Evolutionary conservation across 2,888 invertebrate species (phyloP).

Genomic region (Uropetala carovei): DNA sequence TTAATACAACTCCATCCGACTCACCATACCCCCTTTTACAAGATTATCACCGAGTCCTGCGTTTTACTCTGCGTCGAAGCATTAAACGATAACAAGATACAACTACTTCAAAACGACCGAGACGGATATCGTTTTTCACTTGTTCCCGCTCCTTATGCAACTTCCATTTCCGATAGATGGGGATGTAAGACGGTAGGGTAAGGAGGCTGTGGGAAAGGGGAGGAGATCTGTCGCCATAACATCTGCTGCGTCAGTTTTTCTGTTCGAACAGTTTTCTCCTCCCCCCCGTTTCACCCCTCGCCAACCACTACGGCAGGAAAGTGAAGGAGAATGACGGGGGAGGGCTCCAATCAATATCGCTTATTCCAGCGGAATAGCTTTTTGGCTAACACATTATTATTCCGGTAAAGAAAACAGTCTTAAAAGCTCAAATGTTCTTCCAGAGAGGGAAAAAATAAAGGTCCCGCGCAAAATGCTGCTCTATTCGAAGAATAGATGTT

Average conservation of each 20-base stretch:
- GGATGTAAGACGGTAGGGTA: neutral
- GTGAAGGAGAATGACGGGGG: neutral
- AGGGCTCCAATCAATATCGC: neutral
- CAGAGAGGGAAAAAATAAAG: neutral
- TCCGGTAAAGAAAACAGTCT: constrained; percentile 12
- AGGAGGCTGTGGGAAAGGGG: neutral
- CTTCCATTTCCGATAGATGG: neutral
- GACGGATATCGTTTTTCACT: constrained; percentile 29
- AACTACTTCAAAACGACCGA: neutral
- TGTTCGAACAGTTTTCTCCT: neutral
- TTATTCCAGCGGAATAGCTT: neutral
- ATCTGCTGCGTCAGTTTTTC: neutral
- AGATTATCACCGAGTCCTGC: neutral
- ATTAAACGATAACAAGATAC: neutral
- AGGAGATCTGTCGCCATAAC: constrained; percentile 13
- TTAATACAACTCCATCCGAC: constrained; percentile 16
- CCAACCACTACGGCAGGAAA: no score
- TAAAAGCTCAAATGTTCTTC: neutral
- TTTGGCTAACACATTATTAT: constrained; percentile 9
- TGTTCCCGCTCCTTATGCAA: constrained; percentile 24
- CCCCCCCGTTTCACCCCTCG: no score
- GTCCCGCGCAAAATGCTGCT: neutral
- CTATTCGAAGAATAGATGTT: neutral
- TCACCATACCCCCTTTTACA: neutral
- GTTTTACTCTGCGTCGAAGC: neutral